phyloP scores from a whole-genome alignment of 2,797 vertebrate species.

The Etheostoma nigrum region DNA sequence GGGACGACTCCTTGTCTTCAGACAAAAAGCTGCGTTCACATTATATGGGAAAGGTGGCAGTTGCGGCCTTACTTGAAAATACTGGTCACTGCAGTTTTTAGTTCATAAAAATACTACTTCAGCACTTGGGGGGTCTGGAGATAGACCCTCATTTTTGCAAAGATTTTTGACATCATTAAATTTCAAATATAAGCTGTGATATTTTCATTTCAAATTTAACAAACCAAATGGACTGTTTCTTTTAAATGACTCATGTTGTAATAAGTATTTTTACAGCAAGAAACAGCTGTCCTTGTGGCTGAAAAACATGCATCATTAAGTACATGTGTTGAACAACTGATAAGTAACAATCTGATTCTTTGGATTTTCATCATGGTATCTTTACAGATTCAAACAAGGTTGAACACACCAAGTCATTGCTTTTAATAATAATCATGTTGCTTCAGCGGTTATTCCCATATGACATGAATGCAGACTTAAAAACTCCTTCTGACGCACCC shows the following conservation, averaged over 20 bases:
- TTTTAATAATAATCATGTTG: neutral
- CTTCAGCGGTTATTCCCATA: slow-evolving; percentile 35
- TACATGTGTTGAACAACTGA: slow-evolving; percentile 1
- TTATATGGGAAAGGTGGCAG: slow-evolving; percentile 40
- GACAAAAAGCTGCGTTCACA: slow-evolving; percentile 40
- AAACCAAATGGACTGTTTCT: slow-evolving; percentile 38
- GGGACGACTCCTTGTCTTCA: slow-evolving; percentile 13
- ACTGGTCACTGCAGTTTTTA: slow-evolving; percentile 39
- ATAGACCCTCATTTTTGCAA: neutral
- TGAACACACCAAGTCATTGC: neutral
- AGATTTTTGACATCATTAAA: slow-evolving; percentile 11
- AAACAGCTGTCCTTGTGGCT: slow-evolving; percentile 3
- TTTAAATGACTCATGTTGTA: slow-evolving; percentile 17
- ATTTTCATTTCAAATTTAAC: slow-evolving; percentile 27
- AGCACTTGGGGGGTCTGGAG: neutral
- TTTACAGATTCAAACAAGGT: neutral
- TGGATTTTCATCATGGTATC: neutral
- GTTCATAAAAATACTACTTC: slow-evolving; percentile 2
- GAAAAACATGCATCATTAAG: slow-evolving; percentile 5
- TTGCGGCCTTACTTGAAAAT: slow-evolving; percentile 59
- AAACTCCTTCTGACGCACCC: slow-evolving; percentile 22
- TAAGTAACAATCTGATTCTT: neutral
- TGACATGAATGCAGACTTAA: slow-evolving; percentile 46
- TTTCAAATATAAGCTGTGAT: slow-evolving; percentile 18
- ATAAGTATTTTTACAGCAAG: slow-evolving; percentile 1